Conservation (phyloP, 2,797 vertebrate genomes). For the Lutjanus campechanus region DNA sequence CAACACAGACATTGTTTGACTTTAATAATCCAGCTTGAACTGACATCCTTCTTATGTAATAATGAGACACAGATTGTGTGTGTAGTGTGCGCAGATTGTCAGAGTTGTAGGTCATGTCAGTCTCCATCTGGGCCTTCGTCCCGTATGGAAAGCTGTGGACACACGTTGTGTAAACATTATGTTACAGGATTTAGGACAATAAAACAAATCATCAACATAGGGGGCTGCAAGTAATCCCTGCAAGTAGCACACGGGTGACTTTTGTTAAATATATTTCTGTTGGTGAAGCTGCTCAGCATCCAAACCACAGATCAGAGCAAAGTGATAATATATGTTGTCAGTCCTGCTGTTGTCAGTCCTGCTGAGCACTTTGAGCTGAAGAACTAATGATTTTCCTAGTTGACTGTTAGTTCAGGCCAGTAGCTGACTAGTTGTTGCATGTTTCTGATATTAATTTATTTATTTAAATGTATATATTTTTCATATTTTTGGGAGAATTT, state of each 20-base stretch:
- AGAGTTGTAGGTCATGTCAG: not conserved
- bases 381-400: too few species aligned
- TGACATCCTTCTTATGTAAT: slow-evolving; percentile 5
- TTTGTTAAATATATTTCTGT: too few species aligned
- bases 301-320: not conserved
- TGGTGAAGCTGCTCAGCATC: not conserved
- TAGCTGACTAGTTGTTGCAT: too few species aligned
- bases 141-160: not conserved
- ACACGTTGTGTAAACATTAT: not conserved
- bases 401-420: too few species aligned
- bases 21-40: slow-evolving; percentile 5
- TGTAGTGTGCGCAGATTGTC: not conserved
- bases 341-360: too few species aligned
- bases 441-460: too few species aligned
- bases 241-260: too few species aligned
- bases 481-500: too few species aligned
- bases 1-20: not conserved
- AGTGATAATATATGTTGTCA: too few species aligned
- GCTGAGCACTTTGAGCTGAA: too few species aligned
- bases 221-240: not conserved
- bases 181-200: not conserved
- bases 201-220: not conserved
- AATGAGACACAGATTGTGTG: slow-evolving; percentile 17
- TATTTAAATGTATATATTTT: too few species aligned
- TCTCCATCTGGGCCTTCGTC: slow-evolving; percentile 18